Base-by-base conservation (phyloP, 2,888 invertebrate species). In the Celastrina argiolus region DNA sequence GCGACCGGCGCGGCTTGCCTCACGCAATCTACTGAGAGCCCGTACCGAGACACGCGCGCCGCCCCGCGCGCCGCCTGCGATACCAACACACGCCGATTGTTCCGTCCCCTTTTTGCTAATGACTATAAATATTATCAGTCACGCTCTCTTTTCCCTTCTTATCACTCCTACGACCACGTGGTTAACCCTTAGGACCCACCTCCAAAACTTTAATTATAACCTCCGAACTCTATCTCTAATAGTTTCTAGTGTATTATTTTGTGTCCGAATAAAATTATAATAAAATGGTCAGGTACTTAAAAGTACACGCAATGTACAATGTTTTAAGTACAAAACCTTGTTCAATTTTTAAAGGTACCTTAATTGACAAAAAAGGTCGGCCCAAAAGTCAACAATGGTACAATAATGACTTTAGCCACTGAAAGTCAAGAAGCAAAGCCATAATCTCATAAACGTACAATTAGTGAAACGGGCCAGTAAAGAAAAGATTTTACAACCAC, bases 21-120 rank as follows among this genome's bases (percentile, higher is more conserved):
- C 93, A 92, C 93, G 93, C 93, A 92, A 88, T 92, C 92, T 93
- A 93, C 93, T 94, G 92, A 92, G 76, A 88, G 86, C 89, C 87
- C 89, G 87, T 14, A 67, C 41, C 66, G 68, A 61, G 68, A 80
- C 91, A 90, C 92, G 92, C 93, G 93, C 92, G 92, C 92, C 92
- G 92, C 92, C 92, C 90, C 88, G 89, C 92, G 87, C 84, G 85
- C 82, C 87, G 86, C 89, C 87, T 83, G 84, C 83, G 80, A 78
- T 78, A 81, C 82, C 85, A 80, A 81, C 81, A 76, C 81, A 76
- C 84, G 31, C 31, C 4, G 81, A 86, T 84, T 86, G 88, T 88
- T 86, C 89, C 90, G 88, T 90, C 91, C 90, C 91, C 91, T 90
- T 91, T 90, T 88, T 88, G 88, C 90, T 90, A 91, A 90, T 90